Evolutionary conservation across 1,140 invertebrate species (phyloP).

Genomic region (Leptinotarsa texana): DNA sequence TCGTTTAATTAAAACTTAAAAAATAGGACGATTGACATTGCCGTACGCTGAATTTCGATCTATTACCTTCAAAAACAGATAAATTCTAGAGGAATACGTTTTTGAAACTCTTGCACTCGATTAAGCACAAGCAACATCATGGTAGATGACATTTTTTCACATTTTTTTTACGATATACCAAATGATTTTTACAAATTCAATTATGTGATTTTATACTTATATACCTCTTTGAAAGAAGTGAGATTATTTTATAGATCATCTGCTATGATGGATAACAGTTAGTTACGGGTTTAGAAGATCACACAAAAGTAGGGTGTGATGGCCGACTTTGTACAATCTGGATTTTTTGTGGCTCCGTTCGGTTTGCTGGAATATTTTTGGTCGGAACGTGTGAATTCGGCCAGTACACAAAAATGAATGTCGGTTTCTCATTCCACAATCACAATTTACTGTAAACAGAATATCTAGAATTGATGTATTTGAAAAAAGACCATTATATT

Average conservation of each 20-base stretch:
- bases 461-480: slow-evolving; percentile 42
- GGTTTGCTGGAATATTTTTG: neutral
- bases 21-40: too few relatives aligned
- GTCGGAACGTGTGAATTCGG: neutral
- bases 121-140: slow-evolving; percentile 32
- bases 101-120: slow-evolving; percentile 16
- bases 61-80: too few relatives aligned
- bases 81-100: neutral
- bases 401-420: slow-evolving; percentile 31
- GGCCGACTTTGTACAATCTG: neutral
- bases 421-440: slow-evolving; percentile 46
- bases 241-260: slow-evolving; percentile 37
- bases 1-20: too few relatives aligned
- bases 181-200: slow-evolving; percentile 36
- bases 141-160: slow-evolving; percentile 36
- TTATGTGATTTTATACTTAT: slow-evolving; percentile 37
- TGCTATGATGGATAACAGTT: slow-evolving; percentile 35
- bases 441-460: slow-evolving; percentile 36
- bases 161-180: slow-evolving; percentile 32
- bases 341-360: neutral
- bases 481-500: slow-evolving; percentile 43
- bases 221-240: slow-evolving; percentile 35
- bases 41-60: too few relatives aligned
- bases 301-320: slow-evolving; percentile 12
- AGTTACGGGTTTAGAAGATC: slow-evolving; percentile 34